Evolutionary conservation across 2,888 invertebrate species (phyloP), one percentile per base, ranked within the genome.

Genomic region (Epirrhoe tristata): DNA sequence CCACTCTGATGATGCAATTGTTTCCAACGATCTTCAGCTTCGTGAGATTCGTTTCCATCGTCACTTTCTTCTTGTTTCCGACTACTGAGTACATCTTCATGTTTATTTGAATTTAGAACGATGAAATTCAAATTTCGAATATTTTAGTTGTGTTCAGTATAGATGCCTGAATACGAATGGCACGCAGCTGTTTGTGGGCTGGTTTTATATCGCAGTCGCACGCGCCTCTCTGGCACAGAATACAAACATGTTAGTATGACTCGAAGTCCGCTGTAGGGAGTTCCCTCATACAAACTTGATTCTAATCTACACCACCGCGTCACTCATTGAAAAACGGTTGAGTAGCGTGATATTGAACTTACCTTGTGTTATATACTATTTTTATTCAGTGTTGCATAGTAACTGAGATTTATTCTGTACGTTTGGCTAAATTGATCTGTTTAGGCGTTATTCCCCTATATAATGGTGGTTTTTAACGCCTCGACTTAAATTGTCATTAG

Each of bases 51-150:
- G 77, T 81, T 67, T 91, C 91, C 91, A 93, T 91, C 36, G 92
- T 93, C 68, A 93, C 92, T 78, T 91, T 93, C 85, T 93, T 93
- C 81, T 92, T 93, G 81, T 93, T 91, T 24, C 93, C 93, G 66
- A 93, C 83, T 39, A 93, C 81, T 57, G 91, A 90, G 77, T 93
- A 93, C 60, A 84, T 86, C 82, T 93, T 93, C 93, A 93, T 93
- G 79, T 83, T 90, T 63, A 34, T 24, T 24, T 24, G 24, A 24
- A 24, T 24, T 24, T 2, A 24, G 24, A 24, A 24, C 24, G 24
- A 24, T 2, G 24, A 24, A 24, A 24, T 24, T 24, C 24, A 24
- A 24, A 24, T 24, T 24, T 24, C 24, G 24, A n/a, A 31, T 31
- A 52, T 55, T 65, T 34, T 31, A 10, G 64, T 58, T 53, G 60